Evolutionary conservation across 2,113 vertebrate genomes (phyloP).

Genomic region (Hemiprocne comata): DNA sequence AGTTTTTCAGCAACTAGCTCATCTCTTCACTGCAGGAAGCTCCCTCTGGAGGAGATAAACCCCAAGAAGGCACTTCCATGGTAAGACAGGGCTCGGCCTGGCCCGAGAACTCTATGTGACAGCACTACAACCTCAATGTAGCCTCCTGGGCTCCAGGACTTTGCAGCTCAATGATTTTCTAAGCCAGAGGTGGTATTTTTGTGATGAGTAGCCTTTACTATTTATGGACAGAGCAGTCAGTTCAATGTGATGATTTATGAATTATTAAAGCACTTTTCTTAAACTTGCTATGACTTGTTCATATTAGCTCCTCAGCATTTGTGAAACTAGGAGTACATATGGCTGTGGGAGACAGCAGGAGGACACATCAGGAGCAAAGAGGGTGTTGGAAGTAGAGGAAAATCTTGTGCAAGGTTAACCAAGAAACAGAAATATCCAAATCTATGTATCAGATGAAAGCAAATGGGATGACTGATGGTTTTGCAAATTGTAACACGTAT

Average conservation of each 20-base stretch:
- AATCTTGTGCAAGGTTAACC: background rate
- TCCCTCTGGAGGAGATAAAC: background rate
- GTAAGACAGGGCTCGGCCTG: background rate
- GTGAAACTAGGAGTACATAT: background rate
- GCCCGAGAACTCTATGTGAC: background rate
- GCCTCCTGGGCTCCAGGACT: background rate
- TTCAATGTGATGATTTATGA: background rate
- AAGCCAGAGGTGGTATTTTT: background rate
- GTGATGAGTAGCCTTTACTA: background rate
- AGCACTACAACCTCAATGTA: fast-evolving
- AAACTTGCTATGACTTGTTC: background rate
- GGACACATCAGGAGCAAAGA: fast-evolving
- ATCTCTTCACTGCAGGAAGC: background rate
- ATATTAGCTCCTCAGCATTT: background rate
- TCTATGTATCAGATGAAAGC: background rate
- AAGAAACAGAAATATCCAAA: background rate
- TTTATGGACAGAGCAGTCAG: background rate
- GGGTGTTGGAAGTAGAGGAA: background rate
- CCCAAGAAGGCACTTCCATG: background rate
- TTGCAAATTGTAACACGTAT: background rate
- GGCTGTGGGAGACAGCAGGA: background rate
- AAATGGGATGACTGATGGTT: background rate
- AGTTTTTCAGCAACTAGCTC: background rate
- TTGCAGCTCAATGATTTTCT: background rate
- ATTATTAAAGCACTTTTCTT: constrained; percentile 8